Conservation (phyloP, 2,797 vertebrate species). For the Periophthalmus magnuspinnatus region DNA sequence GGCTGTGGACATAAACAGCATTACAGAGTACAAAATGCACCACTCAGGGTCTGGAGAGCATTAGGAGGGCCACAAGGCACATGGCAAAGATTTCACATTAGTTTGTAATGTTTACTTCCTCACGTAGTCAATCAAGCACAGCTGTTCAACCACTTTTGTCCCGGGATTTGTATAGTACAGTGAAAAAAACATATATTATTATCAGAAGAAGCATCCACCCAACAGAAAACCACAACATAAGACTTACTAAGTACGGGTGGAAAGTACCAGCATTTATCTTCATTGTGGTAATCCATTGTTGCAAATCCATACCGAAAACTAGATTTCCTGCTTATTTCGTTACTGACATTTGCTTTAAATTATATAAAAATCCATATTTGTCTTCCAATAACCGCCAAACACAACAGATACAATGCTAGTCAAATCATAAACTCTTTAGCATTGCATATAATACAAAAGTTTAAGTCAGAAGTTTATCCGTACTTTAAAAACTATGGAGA, state of each 20-base stretch:
- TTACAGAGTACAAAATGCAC: conserved; percentile 13
- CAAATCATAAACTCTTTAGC: too few relatives aligned
- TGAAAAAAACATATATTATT: background rate
- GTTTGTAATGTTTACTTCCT: conserved; percentile 22
- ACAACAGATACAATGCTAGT: background rate
- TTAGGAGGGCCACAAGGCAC: conserved; percentile 8
- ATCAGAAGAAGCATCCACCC: too few relatives aligned
- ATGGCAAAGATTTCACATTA: conserved; percentile 13
- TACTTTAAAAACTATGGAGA: too few relatives aligned
- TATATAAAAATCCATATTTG: background rate
- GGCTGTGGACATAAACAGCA: conserved; percentile 11
- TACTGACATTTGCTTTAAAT: background rate
- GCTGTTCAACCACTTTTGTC: conserved; percentile 21
- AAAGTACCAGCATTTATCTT: too few relatives aligned
- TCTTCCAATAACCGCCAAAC: background rate
- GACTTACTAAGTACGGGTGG: too few relatives aligned
- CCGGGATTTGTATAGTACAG: conserved; percentile 31
- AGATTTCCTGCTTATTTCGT: background rate
- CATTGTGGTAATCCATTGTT: too few relatives aligned
- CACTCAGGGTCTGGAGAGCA: conserved; percentile 8
- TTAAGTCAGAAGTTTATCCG: too few relatives aligned
- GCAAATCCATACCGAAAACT: too few relatives aligned
- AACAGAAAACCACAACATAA: too few relatives aligned
- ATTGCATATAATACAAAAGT: too few relatives aligned
- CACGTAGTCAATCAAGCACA: conserved; percentile 26